Evolutionary conservation across 2,113 vertebrate species (phyloP).

Genomic region (Etheostoma spectabile): DNA sequence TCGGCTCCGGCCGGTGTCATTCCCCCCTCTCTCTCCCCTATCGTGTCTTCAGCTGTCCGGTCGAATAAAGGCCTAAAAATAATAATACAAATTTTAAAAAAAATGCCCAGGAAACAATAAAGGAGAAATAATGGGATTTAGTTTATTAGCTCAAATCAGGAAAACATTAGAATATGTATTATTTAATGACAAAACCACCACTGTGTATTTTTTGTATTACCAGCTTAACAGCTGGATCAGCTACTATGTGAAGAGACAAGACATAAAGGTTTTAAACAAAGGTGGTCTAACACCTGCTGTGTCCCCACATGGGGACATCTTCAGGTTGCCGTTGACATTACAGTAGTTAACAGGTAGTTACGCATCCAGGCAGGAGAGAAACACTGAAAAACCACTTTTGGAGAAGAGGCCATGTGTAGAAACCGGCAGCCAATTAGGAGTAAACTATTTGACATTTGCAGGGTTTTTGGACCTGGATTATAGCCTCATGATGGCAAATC

Average conservation of each 20-base stretch:
- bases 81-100: too few species aligned
- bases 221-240: not conserved
- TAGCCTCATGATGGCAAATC: not conserved
- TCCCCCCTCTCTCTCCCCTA: too few species aligned
- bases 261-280: conserved; percentile 2
- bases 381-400: not conserved
- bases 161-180: not conserved
- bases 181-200: conserved; percentile 4
- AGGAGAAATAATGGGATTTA: too few species aligned
- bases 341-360: conserved; percentile 7
- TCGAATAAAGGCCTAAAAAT: too few species aligned
- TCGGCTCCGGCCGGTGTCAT: too few species aligned
- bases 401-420: not conserved
- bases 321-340: not conserved
- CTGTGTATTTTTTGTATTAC: not conserved
- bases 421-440: conserved; percentile 22
- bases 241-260: not conserved
- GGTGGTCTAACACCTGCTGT: not conserved
- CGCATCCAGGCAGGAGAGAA: not conserved
- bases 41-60: too few species aligned
- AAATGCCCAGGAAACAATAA: too few species aligned
- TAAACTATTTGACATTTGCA: conserved; percentile 21
- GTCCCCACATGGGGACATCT: not conserved
- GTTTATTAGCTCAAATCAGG: too few species aligned
- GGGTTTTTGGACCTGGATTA: not conserved